Evolutionary conservation across 1,140 invertebrate species (phyloP), one percentile per base, ranked within the genome.

Genomic region (Habropoda laboriosa): DNA sequence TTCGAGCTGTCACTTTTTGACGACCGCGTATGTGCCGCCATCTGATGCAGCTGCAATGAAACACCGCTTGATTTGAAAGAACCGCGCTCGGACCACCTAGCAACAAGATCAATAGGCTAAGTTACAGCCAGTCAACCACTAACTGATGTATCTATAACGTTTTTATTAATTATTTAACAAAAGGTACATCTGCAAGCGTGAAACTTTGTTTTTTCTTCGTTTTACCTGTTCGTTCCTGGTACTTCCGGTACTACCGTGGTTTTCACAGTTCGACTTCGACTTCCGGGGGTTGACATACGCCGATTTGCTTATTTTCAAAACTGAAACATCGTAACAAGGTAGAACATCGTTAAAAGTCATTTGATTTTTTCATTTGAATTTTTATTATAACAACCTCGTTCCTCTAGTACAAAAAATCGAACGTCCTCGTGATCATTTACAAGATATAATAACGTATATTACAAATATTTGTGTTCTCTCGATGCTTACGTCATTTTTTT

Each of bases 1-100:
- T 81, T 89, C 82, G 85, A 86, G 80, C 87, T 87, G 89, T 89
- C 89, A 90, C 80, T 88, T 81, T 79, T 67, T 74, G 58, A 71
- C 60, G 45, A 71, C 42, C 38, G 55, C 72, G n/a, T 16, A 42
- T 10, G 27, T 86, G 45, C 35, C 73, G 85, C 79, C 88, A 89
- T 89, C 87, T 89, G 61, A 8, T 40, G 67, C 6, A 42, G 10
- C 7, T 18, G n/a, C 21, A 63, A 38, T 13, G 38, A 70, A 58
- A 40, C 63, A 3, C 0, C 13, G 24, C 12, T 7, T 0, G 10
- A n/a, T 85, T 83, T 47, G 57, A 82, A 88, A 67, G 53, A 64
- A 57, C 70, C 82, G 77, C 73, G 70, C 80, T 72, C 70, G 18
- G 30, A 83, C 79, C 82, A 80, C 88, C 80, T 89, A 89, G 86